phyloP scores from a whole-genome alignment of 2,797 vertebrate species.

The Mus spretus region DNA sequence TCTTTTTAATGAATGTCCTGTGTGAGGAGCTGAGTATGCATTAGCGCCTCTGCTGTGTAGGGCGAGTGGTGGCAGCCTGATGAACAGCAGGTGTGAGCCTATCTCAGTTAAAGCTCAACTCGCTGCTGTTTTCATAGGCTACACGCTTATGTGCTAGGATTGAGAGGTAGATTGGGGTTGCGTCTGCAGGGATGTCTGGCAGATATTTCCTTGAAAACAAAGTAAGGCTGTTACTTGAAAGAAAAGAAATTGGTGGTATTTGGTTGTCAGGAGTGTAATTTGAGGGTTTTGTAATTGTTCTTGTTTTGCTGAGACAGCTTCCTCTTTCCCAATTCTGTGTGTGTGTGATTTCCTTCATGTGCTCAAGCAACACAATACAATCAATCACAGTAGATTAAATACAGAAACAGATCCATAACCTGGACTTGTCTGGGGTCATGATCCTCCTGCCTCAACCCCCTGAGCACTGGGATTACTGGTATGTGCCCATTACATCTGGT shows the following conservation, averaged over 20 bases:
- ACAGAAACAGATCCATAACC: background rate
- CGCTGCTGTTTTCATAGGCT: background rate
- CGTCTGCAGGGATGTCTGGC: background rate
- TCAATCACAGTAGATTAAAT: background rate
- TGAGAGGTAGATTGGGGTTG: slow-evolving; percentile 14
- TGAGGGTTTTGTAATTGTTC: background rate
- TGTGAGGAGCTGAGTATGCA: background rate
- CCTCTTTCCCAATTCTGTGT: background rate
- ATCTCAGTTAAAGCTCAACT: slow-evolving; percentile 36
- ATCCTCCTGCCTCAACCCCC: background rate
- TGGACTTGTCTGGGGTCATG: too few species aligned
- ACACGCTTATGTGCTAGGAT: slow-evolving; percentile 39
- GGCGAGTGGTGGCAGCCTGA: background rate
- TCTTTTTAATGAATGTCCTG: background rate
- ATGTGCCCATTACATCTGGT: background rate
- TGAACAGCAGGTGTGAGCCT: background rate
- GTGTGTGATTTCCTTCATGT: background rate
- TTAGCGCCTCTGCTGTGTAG: background rate
- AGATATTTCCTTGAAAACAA: slow-evolving; percentile 57
- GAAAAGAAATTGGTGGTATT: background rate
- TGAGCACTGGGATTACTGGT: background rate
- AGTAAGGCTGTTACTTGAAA: slow-evolving; percentile 47
- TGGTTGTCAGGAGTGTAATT: slow-evolving; percentile 27
- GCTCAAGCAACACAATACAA: background rate
- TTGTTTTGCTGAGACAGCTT: background rate